Evolutionary conservation across 2,797 vertebrate species (phyloP).

Genomic region (Helarctos malayanus): DNA sequence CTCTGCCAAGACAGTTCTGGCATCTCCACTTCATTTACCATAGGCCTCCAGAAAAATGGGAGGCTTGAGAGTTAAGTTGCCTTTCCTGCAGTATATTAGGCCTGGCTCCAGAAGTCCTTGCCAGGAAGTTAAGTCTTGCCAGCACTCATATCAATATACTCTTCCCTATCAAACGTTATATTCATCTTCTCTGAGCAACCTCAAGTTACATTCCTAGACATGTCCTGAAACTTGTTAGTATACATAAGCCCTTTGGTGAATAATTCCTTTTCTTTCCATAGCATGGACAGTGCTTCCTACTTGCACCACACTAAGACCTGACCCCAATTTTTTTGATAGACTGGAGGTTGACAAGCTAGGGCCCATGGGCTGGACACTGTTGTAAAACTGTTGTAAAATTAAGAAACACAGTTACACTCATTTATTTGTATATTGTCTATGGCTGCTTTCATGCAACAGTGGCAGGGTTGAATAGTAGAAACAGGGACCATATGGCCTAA

Average conservation of each 20-base stretch:
- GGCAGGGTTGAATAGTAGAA: background rate
- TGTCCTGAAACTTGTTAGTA: background rate
- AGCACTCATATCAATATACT: background rate
- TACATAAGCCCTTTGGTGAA: background rate
- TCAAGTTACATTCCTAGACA: background rate
- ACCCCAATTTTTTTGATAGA: background rate
- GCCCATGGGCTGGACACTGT: background rate
- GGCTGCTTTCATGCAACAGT: background rate
- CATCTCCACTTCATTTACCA: constrained; percentile 43
- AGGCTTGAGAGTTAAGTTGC: background rate
- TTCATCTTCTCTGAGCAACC: background rate
- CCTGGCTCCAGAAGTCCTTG: constrained; percentile 52
- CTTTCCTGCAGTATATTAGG: background rate
- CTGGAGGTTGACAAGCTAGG: background rate
- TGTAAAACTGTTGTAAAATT: background rate
- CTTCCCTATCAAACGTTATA: background rate
- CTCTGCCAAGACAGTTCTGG: constrained; percentile 58
- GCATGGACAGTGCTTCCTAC: background rate
- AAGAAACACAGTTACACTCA: background rate
- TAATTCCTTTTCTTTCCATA: background rate
- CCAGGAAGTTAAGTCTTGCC: constrained; percentile 29
- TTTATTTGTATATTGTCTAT: background rate
- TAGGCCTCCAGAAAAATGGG: constrained; percentile 57
- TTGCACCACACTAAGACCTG: background rate
- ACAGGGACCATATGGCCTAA: background rate